Evolutionary conservation across 2,113 vertebrate genomes (phyloP).

Genomic region (Acrocephalus kingi): DNA sequence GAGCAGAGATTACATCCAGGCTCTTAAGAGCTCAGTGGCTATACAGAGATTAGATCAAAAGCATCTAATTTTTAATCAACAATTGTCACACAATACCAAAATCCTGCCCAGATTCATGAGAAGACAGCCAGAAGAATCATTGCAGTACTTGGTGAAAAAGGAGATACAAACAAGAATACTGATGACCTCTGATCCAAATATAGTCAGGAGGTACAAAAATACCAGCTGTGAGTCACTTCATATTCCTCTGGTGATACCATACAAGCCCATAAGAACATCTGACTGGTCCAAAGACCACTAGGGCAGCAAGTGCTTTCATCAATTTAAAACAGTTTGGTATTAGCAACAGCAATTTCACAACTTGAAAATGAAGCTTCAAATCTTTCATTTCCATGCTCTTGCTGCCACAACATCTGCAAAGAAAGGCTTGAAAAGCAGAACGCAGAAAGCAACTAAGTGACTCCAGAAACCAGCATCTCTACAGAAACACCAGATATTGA

Average conservation of each 20-base stretch:
- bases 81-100: neutral
- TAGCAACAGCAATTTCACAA: neutral
- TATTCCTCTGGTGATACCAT: neutral
- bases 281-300: neutral
- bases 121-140: neutral
- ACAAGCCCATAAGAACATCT: neutral
- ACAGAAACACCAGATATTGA: neutral
- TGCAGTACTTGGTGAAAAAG: neutral
- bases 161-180: neutral
- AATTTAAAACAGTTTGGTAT: neutral
- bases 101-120: neutral
- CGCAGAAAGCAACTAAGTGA: neutral
- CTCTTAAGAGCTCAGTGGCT: neutral
- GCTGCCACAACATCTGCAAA: neutral
- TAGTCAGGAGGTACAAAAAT: neutral
- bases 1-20: neutral
- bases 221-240: neutral
- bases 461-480: neutral
- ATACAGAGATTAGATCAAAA: neutral
- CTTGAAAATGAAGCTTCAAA: neutral
- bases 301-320: neutral
- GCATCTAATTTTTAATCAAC: neutral
- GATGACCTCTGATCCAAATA: neutral
- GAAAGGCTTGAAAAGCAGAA: neutral
- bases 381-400: neutral